These are phyloP conservation scores for Sinopyrophorus schimmeli DNA, from an alignment of 2,888 invertebrate genomes.

Conservation along the genomic window DNA sequence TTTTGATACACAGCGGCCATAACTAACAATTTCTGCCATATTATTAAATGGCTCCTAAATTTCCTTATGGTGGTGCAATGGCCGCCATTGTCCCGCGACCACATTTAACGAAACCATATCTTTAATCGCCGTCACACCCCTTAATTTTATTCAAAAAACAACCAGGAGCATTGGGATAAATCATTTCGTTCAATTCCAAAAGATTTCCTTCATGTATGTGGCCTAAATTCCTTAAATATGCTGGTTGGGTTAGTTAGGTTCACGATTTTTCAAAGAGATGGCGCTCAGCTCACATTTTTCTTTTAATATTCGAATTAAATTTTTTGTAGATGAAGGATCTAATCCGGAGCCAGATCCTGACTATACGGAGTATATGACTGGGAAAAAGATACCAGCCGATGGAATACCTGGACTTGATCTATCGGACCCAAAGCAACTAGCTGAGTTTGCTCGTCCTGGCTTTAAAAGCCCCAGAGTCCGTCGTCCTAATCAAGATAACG, in stretches of 20 bases:
- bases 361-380: conserved; percentile 90
- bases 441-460: conserved; percentile 86
- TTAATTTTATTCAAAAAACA: too few species aligned
- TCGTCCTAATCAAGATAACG: conserved; percentile 65
- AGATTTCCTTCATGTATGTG: too few species aligned
- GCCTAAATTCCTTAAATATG: too few species aligned
- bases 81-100: conserved; percentile 3
- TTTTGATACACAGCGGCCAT: conserved; percentile 48
- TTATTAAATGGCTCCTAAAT: conserved; percentile 49
- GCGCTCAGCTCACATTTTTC: too few species aligned
- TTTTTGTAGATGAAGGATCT: conserved; percentile 74
- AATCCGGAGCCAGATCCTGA: conserved; percentile 89
- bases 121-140: too few species aligned
- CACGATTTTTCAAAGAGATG: too few species aligned
- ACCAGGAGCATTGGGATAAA: too few species aligned
- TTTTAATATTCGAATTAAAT: too few species aligned
- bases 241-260: too few species aligned
- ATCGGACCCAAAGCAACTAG: conserved; percentile 90
- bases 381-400: conserved; percentile 74
- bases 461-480: conserved; percentile 75
- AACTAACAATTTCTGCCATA: conserved; percentile 49
- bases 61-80: conserved; percentile 36
- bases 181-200: too few species aligned
- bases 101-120: too few species aligned
- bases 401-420: conserved; percentile 82